These are phyloP conservation scores for Bradysia coprophila DNA, from an alignment of 1,140 invertebrate species.

Conservation along the genomic window DNA sequence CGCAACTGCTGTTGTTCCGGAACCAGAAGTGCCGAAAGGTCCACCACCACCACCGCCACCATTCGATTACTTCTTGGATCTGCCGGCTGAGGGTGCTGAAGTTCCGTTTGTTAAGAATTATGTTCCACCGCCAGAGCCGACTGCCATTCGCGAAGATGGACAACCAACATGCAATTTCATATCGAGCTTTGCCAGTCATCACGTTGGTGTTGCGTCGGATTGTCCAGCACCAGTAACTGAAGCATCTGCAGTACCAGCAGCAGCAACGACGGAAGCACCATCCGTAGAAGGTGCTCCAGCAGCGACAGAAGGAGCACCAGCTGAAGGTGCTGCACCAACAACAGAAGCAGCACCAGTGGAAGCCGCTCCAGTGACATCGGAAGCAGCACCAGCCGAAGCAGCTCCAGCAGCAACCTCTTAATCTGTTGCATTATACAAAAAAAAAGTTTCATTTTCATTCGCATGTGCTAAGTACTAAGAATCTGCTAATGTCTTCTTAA, in stretches of 20 bases:
- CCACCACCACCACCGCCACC: constrained; percentile 25
- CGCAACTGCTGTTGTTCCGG: constrained; percentile 9
- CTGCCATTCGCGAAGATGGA: constrained; percentile 12
- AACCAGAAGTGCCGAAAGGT: constrained; percentile 8
- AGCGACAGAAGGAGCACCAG: constrained; percentile 9
- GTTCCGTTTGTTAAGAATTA: constrained; percentile 23
- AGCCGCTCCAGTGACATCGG: constrained; percentile 4
- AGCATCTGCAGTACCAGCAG: constrained; percentile 9
- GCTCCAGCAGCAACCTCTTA: constrained; percentile 1
- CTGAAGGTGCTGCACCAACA: constrained; percentile 7
- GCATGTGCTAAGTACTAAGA: background rate
- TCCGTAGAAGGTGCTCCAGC: constrained; percentile 8
- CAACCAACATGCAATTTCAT: constrained; percentile 21
- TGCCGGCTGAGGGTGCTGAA: constrained; percentile 25
- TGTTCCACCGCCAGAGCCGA: constrained; percentile 14
- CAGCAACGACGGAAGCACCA: constrained; percentile 7
- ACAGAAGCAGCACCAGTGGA: constrained; percentile 5
- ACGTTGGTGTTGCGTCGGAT: too few relatives aligned
- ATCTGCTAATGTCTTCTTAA: background rate
- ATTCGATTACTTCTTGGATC: constrained; percentile 24
- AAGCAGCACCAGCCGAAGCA: constrained; percentile 3
- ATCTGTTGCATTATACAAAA: background rate
- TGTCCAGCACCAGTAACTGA: constrained; percentile 12
- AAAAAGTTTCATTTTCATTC: too few relatives aligned
- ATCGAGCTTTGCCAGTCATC: constrained; percentile 15